phyloP scores from a whole-genome alignment of 2,113 vertebrate species.

The Theristicus caerulescens region DNA sequence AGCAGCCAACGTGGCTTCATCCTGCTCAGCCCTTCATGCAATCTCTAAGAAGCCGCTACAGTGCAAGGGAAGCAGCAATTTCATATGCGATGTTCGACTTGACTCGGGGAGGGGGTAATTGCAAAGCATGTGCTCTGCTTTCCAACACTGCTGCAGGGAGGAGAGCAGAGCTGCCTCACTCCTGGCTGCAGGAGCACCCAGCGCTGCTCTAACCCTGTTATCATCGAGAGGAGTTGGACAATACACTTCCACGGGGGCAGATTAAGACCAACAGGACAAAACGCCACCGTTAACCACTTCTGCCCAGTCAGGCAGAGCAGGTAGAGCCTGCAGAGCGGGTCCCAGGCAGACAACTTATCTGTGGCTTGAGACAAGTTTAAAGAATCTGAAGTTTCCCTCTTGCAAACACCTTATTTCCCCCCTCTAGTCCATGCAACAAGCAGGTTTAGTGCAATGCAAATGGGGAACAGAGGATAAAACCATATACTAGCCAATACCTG shows the following conservation, averaged over 20 bases:
- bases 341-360: not conserved
- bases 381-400: not conserved
- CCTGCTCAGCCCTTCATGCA: not conserved
- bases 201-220: fast-evolving
- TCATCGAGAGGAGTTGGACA: not conserved
- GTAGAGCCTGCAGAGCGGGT: not conserved
- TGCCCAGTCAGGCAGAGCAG: not conserved
- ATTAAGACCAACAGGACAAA: not conserved
- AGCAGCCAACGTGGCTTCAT: not conserved
- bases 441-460: not conserved
- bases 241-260: not conserved
- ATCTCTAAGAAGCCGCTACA: not conserved
- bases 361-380: not conserved
- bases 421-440: not conserved
- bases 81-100: fast-evolving
- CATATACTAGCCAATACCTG: slow-evolving; percentile 24
- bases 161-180: not conserved
- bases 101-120: not conserved
- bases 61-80: fast-evolving
- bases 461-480: not conserved
- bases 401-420: not conserved
- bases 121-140: not conserved
- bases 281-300: fast-evolving
- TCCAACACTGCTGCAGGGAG: not conserved
- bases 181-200: not conserved